Evolutionary conservation across 2,113 vertebrate species (phyloP), one percentile per base, ranked within the genome.

Genomic region (Zeus faber): DNA sequence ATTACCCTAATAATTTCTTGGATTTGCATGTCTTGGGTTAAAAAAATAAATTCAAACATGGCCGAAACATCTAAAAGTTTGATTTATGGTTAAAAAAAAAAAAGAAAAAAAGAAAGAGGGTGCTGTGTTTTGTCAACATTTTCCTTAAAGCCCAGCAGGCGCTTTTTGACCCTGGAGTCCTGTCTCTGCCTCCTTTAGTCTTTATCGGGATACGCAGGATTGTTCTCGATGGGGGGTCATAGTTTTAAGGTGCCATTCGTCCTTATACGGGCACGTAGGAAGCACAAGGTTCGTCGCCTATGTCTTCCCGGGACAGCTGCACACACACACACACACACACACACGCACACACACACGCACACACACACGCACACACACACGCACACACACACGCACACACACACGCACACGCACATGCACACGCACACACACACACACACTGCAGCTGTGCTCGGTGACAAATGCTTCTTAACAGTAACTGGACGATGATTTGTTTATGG

Each of bases 201-300:
- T 74, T 51, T 71, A 81, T 79, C 79, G 70, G 74, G 77, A 71
- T 68, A 51, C 56, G 64, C 59, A 37, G n/a, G 62, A 70, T 53
- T 46, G 49, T 29, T 61, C 70, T 66, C 27, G 54, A 81, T 74
- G 29, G 72, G 78, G 4, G 11, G 69, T 78, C 48, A 62, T 49
- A 65, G 49, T 69, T 86, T 86, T 73, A 52, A 58, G 67, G 65
- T 51, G 53, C 70, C 70, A 72, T 80, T 72, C 20, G 14, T 79
- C 87, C 88, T 85, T 87, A 77, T 82, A 89, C 80, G 86, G 88
- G 23, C 53, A 74, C 35, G 50, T 49, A 79, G 72, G 74, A 82
- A 82, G 77, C 67, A 55, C 62, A 59, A 51, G 16, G 66, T 72
- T 70, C 72, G 74, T 76, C 72, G 74, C 74, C 70, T 74, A 65